phyloP scores from a whole-genome alignment of 2,888 invertebrate species.

The Molanna angustata region DNA sequence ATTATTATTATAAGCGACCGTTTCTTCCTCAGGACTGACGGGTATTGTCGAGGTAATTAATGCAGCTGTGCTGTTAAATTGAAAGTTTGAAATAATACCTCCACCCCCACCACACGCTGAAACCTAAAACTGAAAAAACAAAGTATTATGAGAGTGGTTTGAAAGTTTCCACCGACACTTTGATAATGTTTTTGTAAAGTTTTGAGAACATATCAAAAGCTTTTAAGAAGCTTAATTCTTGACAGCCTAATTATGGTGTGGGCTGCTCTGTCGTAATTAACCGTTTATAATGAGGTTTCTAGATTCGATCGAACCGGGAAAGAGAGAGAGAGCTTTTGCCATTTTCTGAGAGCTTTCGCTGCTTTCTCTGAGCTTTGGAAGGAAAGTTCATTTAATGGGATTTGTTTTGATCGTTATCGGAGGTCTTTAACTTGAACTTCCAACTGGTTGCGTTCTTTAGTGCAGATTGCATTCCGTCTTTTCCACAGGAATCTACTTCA shows the following conservation, averaged over 20 bases:
- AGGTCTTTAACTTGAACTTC: constrained; percentile 27
- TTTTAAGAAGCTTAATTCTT: constrained; percentile 29
- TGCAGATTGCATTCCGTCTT: too few species aligned
- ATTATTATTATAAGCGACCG: too few species aligned
- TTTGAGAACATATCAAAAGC: constrained; percentile 31
- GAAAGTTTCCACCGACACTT: too few species aligned
- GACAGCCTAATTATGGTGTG: constrained; percentile 31
- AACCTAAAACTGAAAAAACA: too few species aligned
- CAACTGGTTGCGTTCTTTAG: too few species aligned
- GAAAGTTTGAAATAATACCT: too few species aligned
- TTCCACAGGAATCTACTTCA: too few species aligned
- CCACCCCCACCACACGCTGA: too few species aligned
- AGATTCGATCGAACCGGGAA: constrained; percentile 30
- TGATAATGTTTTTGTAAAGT: constrained; percentile 24
- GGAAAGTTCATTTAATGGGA: constrained; percentile 32
- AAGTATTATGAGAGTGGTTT: too few species aligned
- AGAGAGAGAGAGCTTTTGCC: constrained; percentile 26
- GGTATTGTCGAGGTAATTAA: too few species aligned
- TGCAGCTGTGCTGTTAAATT: too few species aligned
- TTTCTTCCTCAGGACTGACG: too few species aligned
- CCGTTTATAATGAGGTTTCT: constrained; percentile 32
- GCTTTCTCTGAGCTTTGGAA: constrained; percentile 12
- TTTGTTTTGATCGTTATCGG: constrained; percentile 33
- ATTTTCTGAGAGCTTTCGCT: constrained; percentile 20
- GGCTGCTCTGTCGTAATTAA: constrained; percentile 30